Evolutionary conservation across 2,797 vertebrate genomes (phyloP), one percentile per base, ranked within the genome.

Genomic region (Sebastes alutus): DNA sequence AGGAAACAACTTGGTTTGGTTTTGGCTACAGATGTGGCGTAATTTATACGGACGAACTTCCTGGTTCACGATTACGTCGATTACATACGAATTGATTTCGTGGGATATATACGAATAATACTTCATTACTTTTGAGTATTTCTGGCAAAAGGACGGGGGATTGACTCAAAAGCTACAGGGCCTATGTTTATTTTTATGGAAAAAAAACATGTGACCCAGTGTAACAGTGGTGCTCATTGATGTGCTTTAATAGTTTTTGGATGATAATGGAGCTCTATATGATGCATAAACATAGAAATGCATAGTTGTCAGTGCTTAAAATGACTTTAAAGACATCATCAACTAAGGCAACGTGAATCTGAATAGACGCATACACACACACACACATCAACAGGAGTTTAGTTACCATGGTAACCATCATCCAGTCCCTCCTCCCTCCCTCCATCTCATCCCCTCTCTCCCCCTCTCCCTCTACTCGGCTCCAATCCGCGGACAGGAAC

Each of bases 351-450:
- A 2, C 35, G 0, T 1, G 16, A 42, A n/a, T 59, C 18, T 13
- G 6, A 42, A 46, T 7, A 65, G 49, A 60, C 6, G 32, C n/a
- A 46, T 20, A 20, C 64, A 22, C 67, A 72, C n/a, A n/a, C 61
- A 72, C 20, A 23, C 7, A 30, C 68, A 54, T 25, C 9, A 78
- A 46, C n/a, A 42, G 27, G 18, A 46, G 64, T 6, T 80, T 52
- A 66, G 76, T 93, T 16, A 11, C 90, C 81, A 91, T 86, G 81
- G 88, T 66, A 81, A 92, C 82, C 77, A 73, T 46, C 81, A 72
- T 76, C 75, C 46, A 6, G 52, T 49, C 76, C 79, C 66, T 56
- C 46, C 66, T 18, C 30, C 81, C 75, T 74, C 67, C 5, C 66
- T 59, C 25, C 12, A 22, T 83, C 82, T 20, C 59, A 2, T 64